Base-by-base conservation (phyloP, 2,888 invertebrate species). In the Gortyna flavago region DNA sequence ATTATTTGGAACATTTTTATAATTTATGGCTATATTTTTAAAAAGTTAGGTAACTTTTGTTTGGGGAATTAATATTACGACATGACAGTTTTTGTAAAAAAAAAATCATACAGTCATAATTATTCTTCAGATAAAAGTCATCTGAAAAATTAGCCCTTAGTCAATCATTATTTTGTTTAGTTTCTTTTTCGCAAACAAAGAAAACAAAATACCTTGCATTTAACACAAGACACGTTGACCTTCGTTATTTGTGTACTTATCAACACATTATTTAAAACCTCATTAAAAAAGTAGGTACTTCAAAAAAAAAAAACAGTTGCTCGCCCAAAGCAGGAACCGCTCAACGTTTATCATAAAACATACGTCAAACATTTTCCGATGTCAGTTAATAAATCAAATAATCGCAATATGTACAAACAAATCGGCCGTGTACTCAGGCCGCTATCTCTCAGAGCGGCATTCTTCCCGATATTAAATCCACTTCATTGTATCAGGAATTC, bases 401-500 rank as follows among this genome's bases (percentile, higher is more conserved):
- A 82, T 79, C 77, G 77, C 75, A 82, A 77, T 65, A n/a, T n/a
- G n/a, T n/a, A 79, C 80, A 82, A 82, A 85, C 83, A 87, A 83
- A 72, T 85, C 84, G 83, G 79, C 83, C 87, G 88, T 88, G 68
- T 85, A 72, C 64, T 65, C 74, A 61, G 91, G 91, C 92, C 95
- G 91, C 91, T 93, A 93, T 94, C 94, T 93, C 89, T 92, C 93
- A 90, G 91, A 90, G 91, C 92, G 92, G 91, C 94, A 95, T 95
- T 94, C 96, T 94, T 87, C 83, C 88, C 93, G 95, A 96, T 97
- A 97, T 96, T 96, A 97, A 96, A 96, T 96, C 96, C 94, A 95
- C 95, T 96, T 94, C 95, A 94, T 93, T 93, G 93, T 93, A 93
- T 93, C 94, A 94, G 94, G 95, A 95, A 95, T 95, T 95, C 95